Conservation (phyloP, 1,140 invertebrate genomes). For the Trachelipus rathkii region DNA sequence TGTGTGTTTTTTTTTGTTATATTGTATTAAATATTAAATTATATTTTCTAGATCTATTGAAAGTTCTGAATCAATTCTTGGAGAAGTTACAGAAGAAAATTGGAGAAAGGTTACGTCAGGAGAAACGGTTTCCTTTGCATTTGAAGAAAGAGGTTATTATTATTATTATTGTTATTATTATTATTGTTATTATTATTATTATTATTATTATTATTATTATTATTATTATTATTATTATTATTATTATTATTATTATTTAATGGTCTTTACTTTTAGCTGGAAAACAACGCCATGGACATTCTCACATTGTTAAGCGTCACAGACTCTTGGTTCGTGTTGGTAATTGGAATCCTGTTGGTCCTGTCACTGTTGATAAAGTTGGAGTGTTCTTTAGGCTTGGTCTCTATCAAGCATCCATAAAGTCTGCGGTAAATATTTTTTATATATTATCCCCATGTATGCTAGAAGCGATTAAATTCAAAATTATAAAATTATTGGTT, state of each 20-base stretch:
- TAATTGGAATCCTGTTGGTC: slow-evolving; percentile 79
- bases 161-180: too few species aligned
- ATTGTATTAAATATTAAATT: too few species aligned
- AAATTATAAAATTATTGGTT: background rate
- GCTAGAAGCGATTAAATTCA: background rate
- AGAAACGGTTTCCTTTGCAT: slow-evolving; percentile 72
- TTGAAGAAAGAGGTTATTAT: slow-evolving; percentile 64
- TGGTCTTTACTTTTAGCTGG: slow-evolving; percentile 47
- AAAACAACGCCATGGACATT: slow-evolving; percentile 70
- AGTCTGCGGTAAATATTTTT: slow-evolving; percentile 23
- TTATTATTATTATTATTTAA: too few species aligned
- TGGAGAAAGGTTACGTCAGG: slow-evolving; percentile 68
- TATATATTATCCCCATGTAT: background rate
- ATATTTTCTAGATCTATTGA: background rate
- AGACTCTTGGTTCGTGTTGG: slow-evolving; percentile 82
- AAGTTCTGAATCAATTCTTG: background rate
- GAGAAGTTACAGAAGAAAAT: slow-evolving; percentile 18
- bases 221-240: too few species aligned
- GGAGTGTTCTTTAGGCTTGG: slow-evolving; percentile 86
- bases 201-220: too few species aligned
- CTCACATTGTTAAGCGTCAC: slow-evolving; percentile 73
- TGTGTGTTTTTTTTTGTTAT: too few species aligned
- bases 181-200: too few species aligned
- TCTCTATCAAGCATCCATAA: slow-evolving; percentile 46
- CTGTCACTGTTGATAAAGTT: slow-evolving; percentile 90